phyloP scores from a whole-genome alignment of 2,113 vertebrate genomes.

The Halichoeres trimaculatus region DNA sequence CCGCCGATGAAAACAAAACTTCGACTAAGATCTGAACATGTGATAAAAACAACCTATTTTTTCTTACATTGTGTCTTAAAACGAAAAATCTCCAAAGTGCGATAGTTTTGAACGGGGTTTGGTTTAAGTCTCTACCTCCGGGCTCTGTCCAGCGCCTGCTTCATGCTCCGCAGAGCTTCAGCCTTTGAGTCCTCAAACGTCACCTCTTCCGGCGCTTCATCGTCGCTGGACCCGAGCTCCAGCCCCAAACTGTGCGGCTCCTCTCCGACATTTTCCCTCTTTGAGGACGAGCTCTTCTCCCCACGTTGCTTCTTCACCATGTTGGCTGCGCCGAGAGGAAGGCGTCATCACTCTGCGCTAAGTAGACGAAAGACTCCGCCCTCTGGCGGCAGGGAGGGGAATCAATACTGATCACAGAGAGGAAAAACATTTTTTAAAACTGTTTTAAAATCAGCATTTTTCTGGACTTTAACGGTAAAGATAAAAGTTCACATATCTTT shows the following conservation, averaged over 20 bases:
- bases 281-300: background rate
- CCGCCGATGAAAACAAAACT: accelerated
- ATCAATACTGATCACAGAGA: background rate
- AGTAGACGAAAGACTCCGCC: background rate
- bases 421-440: too few species aligned
- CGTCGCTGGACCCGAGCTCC: constrained; percentile 67
- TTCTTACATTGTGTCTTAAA: too few species aligned
- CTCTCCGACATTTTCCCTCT: background rate
- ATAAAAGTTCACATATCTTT: too few species aligned
- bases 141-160: constrained; percentile 62
- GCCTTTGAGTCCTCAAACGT: constrained; percentile 74
- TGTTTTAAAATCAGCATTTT: too few species aligned
- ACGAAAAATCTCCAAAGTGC: too few species aligned
- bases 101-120: background rate
- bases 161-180: constrained; percentile 66
- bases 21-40: accelerated
- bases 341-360: constrained; percentile 28
- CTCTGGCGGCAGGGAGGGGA: background rate
- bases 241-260: background rate
- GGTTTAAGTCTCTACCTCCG: constrained; percentile 70
- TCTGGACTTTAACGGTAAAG: too few species aligned
- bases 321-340: background rate
- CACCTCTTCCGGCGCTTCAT: constrained; percentile 81
- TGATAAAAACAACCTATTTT: accelerated
- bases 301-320: constrained; percentile 76